phyloP scores from a whole-genome alignment of 2,797 vertebrate genomes.

The Ctenochaetus hawaiiensis region DNA sequence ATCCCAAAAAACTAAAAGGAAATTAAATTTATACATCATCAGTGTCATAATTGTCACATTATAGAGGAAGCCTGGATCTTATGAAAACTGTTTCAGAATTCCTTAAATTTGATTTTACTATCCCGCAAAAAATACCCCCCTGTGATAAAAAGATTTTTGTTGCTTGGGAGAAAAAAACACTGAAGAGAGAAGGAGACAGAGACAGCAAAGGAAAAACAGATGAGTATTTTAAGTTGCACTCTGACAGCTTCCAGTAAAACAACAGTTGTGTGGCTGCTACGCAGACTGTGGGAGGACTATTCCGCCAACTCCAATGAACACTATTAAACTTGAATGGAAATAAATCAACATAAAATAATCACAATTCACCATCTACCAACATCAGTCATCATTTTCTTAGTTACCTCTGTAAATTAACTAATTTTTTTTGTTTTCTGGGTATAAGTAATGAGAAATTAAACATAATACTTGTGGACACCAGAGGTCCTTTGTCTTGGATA shows the following conservation, averaged over 20 bases:
- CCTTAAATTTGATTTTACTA: background rate
- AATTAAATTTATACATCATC: conserved; percentile 2
- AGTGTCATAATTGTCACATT: conserved; percentile 2
- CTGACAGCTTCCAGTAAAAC: conserved; percentile 13
- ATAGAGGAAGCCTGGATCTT: background rate
- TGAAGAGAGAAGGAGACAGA: background rate
- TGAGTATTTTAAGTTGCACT: background rate
- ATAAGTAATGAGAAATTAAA: background rate
- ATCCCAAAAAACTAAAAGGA: conserved; percentile 17
- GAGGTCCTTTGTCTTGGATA: background rate
- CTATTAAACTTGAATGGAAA: background rate
- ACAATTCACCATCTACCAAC: background rate
- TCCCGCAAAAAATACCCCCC: background rate
- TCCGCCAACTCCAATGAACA: background rate
- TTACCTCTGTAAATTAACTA: background rate
- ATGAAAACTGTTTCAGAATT: background rate
- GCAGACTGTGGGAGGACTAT: background rate
- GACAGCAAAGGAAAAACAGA: background rate
- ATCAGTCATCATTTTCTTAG: background rate
- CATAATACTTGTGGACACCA: background rate
- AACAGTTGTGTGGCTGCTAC: background rate
- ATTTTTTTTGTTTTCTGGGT: background rate
- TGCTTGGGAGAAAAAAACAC: background rate
- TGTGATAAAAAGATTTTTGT: background rate
- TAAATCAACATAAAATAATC: background rate